Conservation (phyloP, 2,797 vertebrate genomes). For the Setipinna tenuifilis region DNA sequence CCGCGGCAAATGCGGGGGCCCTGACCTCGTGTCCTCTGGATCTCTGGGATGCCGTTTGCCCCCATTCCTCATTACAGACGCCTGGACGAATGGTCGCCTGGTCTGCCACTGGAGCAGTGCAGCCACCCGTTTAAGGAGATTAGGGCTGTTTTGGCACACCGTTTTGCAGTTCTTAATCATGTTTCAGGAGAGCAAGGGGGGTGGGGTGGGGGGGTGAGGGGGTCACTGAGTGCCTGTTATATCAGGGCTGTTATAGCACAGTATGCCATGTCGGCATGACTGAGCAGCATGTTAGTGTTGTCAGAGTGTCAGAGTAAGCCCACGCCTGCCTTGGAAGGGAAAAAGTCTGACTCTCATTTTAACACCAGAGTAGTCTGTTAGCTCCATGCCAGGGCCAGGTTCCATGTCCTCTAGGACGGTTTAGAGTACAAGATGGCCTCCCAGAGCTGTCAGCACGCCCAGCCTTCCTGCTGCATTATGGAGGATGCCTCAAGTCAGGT, state of each 20-base stretch:
- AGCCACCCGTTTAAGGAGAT: neutral
- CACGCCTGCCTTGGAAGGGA: neutral
- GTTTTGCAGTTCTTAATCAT: neutral
- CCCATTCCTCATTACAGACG: neutral
- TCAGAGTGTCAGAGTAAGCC: neutral
- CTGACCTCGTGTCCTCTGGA: conserved; percentile 32
- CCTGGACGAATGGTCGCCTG: neutral
- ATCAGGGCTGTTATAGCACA: neutral
- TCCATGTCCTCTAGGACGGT: neutral
- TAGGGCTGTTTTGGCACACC: neutral
- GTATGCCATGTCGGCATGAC: neutral
- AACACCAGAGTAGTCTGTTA: neutral
- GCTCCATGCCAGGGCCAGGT: neutral
- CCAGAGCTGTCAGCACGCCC: neutral
- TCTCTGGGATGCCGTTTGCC: neutral
- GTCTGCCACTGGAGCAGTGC: neutral
- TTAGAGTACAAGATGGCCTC: neutral
- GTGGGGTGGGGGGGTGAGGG: too few species aligned
- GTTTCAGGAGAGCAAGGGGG: neutral
- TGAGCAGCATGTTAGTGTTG: neutral
- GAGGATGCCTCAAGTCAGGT: neutral
- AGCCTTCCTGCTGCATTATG: neutral
- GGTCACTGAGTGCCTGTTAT: neutral
- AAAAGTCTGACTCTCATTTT: neutral
- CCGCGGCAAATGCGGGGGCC: neutral